These are phyloP conservation scores for Callimorpha dominula DNA, from an alignment of 2,888 invertebrate species.

Conservation along the genomic window DNA sequence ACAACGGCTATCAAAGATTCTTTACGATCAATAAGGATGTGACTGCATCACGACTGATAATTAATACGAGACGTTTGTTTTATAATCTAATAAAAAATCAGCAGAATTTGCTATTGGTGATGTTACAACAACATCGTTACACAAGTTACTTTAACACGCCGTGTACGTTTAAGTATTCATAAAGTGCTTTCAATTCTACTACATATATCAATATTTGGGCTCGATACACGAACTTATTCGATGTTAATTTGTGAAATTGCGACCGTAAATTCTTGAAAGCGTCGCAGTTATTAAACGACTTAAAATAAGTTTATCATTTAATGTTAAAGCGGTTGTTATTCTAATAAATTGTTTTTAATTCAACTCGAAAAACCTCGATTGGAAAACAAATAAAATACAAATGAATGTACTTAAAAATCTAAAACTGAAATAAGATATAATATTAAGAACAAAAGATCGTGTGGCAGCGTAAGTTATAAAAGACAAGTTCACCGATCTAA, in stretches of 20 bases:
- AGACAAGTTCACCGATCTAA: conserved; percentile 69
- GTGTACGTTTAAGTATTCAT: conserved; percentile 72
- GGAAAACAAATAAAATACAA: conserved; percentile 28
- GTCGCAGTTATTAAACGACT: conserved; percentile 65
- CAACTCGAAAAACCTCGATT: conserved; percentile 58
- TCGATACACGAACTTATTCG: conserved; percentile 49
- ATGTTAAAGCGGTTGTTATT: conserved; percentile 68
- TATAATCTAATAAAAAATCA: conserved; percentile 83
- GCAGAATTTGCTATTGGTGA: conserved; percentile 72
- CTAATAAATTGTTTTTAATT: conserved; percentile 65
- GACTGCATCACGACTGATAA: conserved; percentile 80
- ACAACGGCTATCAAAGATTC: conserved; percentile 83
- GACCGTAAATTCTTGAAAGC: conserved; percentile 57
- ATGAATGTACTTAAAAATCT: conserved; percentile 23
- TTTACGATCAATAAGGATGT: conserved; percentile 83
- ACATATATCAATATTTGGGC: conserved; percentile 39
- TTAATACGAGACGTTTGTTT: conserved; percentile 86
- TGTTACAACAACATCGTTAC: conserved; percentile 67
- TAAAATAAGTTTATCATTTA: conserved; percentile 66
- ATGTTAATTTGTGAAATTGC: conserved; percentile 65
- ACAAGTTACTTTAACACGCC: conserved; percentile 62
- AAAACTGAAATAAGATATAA: conserved; percentile 44
- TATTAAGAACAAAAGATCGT: conserved; percentile 57
- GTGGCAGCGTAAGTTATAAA: conserved; percentile 64
- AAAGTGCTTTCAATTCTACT: conserved; percentile 71